These are phyloP conservation scores for Apis florea DNA, from an alignment of 1,140 invertebrate genomes.

Conservation along the genomic window DNA sequence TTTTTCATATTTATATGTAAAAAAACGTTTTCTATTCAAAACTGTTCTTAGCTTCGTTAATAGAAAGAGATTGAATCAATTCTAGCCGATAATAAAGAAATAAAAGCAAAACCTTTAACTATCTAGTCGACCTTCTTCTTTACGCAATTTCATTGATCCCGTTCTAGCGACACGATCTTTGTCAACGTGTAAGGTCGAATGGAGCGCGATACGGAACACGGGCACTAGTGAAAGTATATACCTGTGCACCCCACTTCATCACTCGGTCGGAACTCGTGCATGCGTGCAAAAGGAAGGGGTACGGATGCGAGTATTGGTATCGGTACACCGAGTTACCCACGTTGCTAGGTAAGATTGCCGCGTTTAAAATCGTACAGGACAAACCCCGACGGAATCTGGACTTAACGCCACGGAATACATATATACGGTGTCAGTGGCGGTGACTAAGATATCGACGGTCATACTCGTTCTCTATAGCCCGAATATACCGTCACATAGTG, in stretches of 20 bases:
- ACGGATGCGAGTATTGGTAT: conserved; percentile 27
- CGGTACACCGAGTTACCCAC: conserved; percentile 39
- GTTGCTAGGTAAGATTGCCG: conserved; percentile 51
- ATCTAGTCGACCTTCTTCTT: neutral
- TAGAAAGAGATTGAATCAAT: neutral
- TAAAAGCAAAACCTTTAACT: neutral
- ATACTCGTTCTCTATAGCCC: neutral
- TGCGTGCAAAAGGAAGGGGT: conserved; percentile 50
- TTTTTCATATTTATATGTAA: neutral
- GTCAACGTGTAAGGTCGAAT: conserved; percentile 45
- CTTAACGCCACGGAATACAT: conserved; percentile 29
- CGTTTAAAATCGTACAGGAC: conserved; percentile 49
- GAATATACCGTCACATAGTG: neutral
- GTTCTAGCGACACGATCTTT: conserved; percentile 17
- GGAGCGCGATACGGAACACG: conserved; percentile 18
- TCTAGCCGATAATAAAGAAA: neutral
- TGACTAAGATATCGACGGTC: conserved; percentile 12
- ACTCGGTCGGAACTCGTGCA: conserved; percentile 63
- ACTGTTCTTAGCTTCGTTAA: neutral
- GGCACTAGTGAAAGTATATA: conserved; percentile 69
- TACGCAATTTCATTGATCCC: conserved; percentile 12
- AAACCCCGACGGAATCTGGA: conserved; percentile 55
- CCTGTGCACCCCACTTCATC: conserved; percentile 61
- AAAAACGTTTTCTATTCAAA: neutral
- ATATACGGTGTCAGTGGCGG: conserved; percentile 9